Base-by-base conservation (phyloP, 1,140 invertebrate genomes). In the Theocolax elegans region DNA sequence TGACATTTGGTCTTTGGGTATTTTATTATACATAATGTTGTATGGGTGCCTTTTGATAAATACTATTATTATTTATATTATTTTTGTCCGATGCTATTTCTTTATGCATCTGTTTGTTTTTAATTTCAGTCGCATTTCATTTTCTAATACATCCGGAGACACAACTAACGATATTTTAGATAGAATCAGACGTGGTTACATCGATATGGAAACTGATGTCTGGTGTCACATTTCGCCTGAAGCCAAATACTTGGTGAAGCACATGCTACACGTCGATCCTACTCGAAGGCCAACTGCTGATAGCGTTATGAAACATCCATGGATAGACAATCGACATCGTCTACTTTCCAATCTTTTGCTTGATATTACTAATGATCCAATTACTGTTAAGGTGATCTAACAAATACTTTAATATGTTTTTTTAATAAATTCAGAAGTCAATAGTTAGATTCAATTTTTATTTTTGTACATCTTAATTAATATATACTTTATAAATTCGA, bases 1-100 rank as follows among this genome's bases (percentile, higher is more conserved):
- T 88, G 98, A 99, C 88, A 97, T 99, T 69, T 99, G 97, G 97
- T 98, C 96, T 72, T 87, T 99, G 66, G 98, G 98, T 70, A 95
- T 99, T 53, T 86, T 99, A 25, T 89, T 99, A 0, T 99, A 97
- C 81, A 99, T 97, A 42, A 97, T 99, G 93, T 83, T 99, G 19
- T 95, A 95, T n/a, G 97, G 97, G 81, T 93, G 85, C 82, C 86
- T 80, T 59, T 19, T 63, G 15, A 1, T 46, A n/a, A n/a, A n/a
- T n/a, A n/a, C n/a, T n/a, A n/a, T n/a, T n/a, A 49, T 44, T 31
- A 68, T 59, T 58, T 31, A 27, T 53, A 17, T 44, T 46, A 54
- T 19, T 67, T 35, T 44, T 60, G 48, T 3, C 15, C 44, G 29
- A 44, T 62, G 10, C 29, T 15, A 15, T 29, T 56, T 63, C 6